Base-by-base conservation (phyloP, 2,113 vertebrate genomes). In the Xerus inauris region DNA sequence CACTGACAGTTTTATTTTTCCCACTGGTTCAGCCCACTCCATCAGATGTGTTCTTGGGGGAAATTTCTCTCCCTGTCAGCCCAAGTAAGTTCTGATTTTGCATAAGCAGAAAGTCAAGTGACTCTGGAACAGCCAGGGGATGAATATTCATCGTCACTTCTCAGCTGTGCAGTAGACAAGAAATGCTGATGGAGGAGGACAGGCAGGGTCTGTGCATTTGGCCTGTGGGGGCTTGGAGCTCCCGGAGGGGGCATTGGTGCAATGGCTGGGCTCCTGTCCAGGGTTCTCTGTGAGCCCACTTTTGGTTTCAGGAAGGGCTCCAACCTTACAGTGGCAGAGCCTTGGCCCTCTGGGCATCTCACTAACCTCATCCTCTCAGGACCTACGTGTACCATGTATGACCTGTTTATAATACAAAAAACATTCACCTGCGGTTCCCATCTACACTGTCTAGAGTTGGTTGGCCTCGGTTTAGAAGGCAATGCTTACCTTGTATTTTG, bases 131-230 rank as follows among this genome's bases (percentile, higher is more conserved):
- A 94, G 89, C 93, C 89, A 30, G 54, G 24, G 87, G 30, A 97
- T 97, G 95, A 97, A 97, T 97, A 98, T 97, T 97, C 80, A 96
- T 96, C 5, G 3, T 62, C 86, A 94, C 30, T 96, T 45, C 40
- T 92, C 95, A 98, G 96, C 96, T 89, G 54, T 54, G 81, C 62
- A 83, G 77, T 91, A 92, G 96, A 85, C 94, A 51, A 47, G 49
- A 94, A 91, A 95, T 40, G 89, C 88, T 95, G 85, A 98, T 13
- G 0, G 69, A 11, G 40, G 38, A 88, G 71, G 81, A 82, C 0
- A 2, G 42, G 82, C 77, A 32, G 16, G 89, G 84, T 76, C 91
- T 59, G 35, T 28, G 5, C 7, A 0, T 80, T 67, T 17, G 22
- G 92, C 71, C 84, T 54, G 16, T 28, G 22, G 92, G 49, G 90